A percentile compares a stretch with the other conserved stretches of the same genome.
Evolutionary conservation across 2,888 invertebrate genomes (phyloP).

Genomic region (Drosophila pullipes): DNA sequence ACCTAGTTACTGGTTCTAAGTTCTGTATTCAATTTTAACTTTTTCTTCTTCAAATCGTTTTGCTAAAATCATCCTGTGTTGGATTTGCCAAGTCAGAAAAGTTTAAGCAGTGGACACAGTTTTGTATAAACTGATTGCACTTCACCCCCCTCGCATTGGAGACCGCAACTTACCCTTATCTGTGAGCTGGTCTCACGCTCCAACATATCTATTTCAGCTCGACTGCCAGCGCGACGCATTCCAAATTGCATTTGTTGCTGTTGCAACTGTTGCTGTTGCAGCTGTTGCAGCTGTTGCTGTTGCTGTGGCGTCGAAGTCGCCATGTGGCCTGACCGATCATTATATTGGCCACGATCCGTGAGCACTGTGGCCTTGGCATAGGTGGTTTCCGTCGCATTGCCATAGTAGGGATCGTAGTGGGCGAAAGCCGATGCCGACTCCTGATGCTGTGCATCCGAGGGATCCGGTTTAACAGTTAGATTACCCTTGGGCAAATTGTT

Average conservation of each 20-base stretch:
- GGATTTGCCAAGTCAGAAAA: neutral
- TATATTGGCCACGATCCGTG: constrained; percentile 74
- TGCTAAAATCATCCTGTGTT: neutral
- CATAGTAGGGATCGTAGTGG: constrained; percentile 83
- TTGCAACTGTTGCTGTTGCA: constrained; percentile 39
- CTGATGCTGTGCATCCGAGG: constrained; percentile 76
- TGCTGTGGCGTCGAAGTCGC: constrained; percentile 74
- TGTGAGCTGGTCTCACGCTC: constrained; percentile 85
- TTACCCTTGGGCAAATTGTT: constrained; percentile 85
- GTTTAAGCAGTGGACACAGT: neutral
- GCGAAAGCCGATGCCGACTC: constrained; percentile 71
- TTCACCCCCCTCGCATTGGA: neutral
- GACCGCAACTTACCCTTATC: constrained; percentile 82
- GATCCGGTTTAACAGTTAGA: constrained; percentile 85
- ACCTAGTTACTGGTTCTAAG: too few relatives aligned
- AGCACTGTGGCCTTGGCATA: constrained; percentile 83
- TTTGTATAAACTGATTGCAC: neutral
- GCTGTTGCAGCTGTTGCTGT: constrained; percentile 14
- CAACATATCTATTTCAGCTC: constrained; percentile 85
- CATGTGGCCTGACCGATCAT: constrained; percentile 34
- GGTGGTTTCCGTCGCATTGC: constrained; percentile 80
- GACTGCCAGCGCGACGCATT: constrained; percentile 83
- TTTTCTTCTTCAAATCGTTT: neutral
- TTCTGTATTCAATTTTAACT: neutral
- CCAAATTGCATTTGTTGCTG: constrained; percentile 69